Evolutionary conservation across 2,888 invertebrate species (phyloP).

Genomic region (Clitarchus hookeri): DNA sequence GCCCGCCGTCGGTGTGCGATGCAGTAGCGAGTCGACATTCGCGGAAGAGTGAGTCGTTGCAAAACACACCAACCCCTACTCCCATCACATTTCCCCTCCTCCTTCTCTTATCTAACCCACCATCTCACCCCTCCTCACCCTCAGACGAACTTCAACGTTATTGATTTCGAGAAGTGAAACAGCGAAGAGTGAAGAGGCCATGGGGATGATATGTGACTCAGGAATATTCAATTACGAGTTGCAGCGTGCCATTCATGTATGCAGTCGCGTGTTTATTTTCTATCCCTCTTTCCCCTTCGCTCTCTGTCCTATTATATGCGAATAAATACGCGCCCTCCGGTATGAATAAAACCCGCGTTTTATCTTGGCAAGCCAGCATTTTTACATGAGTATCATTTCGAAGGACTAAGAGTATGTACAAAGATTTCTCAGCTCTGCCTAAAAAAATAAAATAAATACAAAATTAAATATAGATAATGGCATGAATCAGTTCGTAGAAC

Average conservation of each 20-base stretch:
- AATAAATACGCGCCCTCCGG: neutral
- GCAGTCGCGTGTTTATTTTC: neutral
- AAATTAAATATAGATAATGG: no score
- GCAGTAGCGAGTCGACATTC: neutral
- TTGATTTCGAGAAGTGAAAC: constrained; percentile 1
- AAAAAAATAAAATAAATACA: no score
- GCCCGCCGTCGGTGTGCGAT: neutral
- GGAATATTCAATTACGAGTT: neutral
- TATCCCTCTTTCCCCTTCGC: neutral
- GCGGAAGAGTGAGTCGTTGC: neutral
- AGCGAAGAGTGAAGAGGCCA: neutral
- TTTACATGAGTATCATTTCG: no score
- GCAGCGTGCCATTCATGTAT: neutral
- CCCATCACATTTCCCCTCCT: neutral
- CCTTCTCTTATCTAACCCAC: neutral
- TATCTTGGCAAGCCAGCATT: no score
- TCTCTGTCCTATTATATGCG: neutral
- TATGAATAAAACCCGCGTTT: no score
- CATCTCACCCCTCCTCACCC: no score
- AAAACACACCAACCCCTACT: no score
- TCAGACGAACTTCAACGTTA: neutral
- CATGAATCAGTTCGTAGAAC: no score
- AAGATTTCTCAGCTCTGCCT: no score
- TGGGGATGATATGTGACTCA: neutral
- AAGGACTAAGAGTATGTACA: no score